Evolutionary conservation across 2,113 vertebrate genomes (phyloP), one percentile per base, ranked within the genome.

Genomic region (Chamaetylas fuelleborni): DNA sequence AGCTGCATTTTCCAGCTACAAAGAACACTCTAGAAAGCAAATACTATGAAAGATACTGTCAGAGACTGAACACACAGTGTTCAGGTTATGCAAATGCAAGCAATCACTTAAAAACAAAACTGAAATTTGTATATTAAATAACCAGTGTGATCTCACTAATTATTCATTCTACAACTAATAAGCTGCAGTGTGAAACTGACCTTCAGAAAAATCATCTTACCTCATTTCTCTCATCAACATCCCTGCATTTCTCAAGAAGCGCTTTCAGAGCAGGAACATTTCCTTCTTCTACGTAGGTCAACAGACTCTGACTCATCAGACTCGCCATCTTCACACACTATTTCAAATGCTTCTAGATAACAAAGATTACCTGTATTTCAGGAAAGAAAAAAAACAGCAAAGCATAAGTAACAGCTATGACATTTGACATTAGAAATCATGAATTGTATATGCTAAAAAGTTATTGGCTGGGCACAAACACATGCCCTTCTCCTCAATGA

Each of bases 191-290:
- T 26, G 24, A 67, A 83, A 89, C 1, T 13, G 12, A 81, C 31
- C 36, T 81, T 73, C 47, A 19, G 31, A 72, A 79, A 91, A 74
- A 20, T 6, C 53, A n/a, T 78, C 96, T 98, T 96, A 99, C 99
- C 96, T 99, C 99, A 73, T 99, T 99, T 92, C 99, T 98, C 96
- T 99, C 99, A 98, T 99, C 99, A 29, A 99, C 99, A 88, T 99
- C 99, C 85, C 97, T 98, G 97, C 99, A 99, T 83, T 99, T 99
- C 95, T 99, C 99, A 92, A 99, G 98, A 88, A 99, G 98, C 0
- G 99, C 98, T 95, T 98, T 99, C 95, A 99, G 87, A 82, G 99
- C 99, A 67, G 98, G 97, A 95, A 99, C 97, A 81, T 99, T 99
- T 88, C 99, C 99, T 96, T 99, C 99, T 96, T 99, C 99, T 62